These are phyloP conservation scores for Adelphocoris suturalis DNA, from an alignment of 2,888 invertebrate genomes.

Conservation along the genomic window DNA sequence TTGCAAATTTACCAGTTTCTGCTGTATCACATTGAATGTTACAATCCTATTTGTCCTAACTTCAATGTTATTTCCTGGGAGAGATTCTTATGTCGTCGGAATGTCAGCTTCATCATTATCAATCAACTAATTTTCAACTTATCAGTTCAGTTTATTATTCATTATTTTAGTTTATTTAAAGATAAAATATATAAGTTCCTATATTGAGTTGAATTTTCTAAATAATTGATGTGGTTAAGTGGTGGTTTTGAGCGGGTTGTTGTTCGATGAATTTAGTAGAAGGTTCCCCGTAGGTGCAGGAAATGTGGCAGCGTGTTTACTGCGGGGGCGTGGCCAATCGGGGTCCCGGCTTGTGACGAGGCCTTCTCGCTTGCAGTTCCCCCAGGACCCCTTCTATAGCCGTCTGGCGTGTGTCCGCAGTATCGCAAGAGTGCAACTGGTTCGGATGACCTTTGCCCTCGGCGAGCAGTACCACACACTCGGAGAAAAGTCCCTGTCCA, in stretches of 20 bases:
- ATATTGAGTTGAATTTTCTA: neutral
- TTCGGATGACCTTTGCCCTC: conserved; percentile 61
- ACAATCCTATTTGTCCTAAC: too few species aligned
- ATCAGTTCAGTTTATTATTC: too few species aligned
- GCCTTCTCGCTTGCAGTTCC: conserved; percentile 32
- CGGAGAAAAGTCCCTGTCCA: neutral
- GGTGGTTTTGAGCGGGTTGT: neutral
- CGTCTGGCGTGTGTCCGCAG: conserved; percentile 50
- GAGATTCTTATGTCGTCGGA: too few species aligned
- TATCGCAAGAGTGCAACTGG: conserved; percentile 55
- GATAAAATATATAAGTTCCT: too few species aligned
- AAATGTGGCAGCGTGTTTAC: conserved; percentile 9
- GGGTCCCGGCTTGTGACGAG: conserved; percentile 13
- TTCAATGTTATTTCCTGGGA: too few species aligned
- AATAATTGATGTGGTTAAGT: neutral
- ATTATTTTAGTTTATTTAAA: too few species aligned
- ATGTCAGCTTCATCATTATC: too few species aligned
- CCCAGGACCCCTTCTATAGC: neutral
- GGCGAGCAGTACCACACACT: neutral
- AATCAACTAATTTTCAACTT: too few species aligned
- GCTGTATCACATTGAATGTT: neutral
- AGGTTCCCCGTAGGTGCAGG: neutral
- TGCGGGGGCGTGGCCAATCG: conserved; percentile 42
- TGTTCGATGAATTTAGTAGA: neutral
- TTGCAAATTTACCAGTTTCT: neutral